Evolutionary conservation across 2,797 vertebrate genomes (phyloP).

Genomic region (Coranthus polyacanthus): DNA sequence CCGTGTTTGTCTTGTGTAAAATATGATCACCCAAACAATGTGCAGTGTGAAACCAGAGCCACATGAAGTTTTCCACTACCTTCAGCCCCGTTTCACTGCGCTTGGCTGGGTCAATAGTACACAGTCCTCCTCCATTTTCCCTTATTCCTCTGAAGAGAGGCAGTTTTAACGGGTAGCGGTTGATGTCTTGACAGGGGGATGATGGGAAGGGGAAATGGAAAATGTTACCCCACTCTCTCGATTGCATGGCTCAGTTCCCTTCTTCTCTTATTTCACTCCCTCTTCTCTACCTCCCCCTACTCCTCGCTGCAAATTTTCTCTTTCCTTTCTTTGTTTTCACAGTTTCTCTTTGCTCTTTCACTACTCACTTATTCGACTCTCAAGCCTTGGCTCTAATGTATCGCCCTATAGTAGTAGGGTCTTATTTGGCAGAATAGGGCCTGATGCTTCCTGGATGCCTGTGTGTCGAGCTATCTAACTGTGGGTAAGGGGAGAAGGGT

Average conservation of each 20-base stretch:
- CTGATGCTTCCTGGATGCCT: constrained; percentile 77
- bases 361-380: constrained; percentile 12
- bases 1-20: constrained; percentile 34
- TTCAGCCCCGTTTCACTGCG: constrained; percentile 40
- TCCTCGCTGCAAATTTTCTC: constrained; percentile 36
- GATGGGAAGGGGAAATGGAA: constrained; percentile 82
- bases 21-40: constrained; percentile 28
- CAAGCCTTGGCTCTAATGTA: constrained; percentile 30
- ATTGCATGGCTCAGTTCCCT: constrained; percentile 32
- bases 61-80: constrained; percentile 65
- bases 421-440: constrained; percentile 63
- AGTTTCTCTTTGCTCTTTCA: constrained; percentile 9
- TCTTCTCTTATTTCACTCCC: constrained; percentile 53
- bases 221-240: constrained; percentile 72
- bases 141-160: constrained; percentile 44
- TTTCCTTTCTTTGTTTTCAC: constrained; percentile 14
- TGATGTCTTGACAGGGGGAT: constrained; percentile 66
- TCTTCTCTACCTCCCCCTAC: constrained; percentile 27
- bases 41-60: constrained; percentile 48
- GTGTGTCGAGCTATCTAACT: constrained; percentile 73
- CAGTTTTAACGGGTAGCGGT: constrained; percentile 51
- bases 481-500: constrained; percentile 69
- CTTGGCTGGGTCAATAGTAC: constrained; percentile 70
- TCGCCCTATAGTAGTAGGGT: constrained; percentile 47
- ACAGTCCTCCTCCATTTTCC: constrained; percentile 37